Base-by-base conservation (phyloP, 2,113 vertebrate genomes). In the Cheilinus undulatus region DNA sequence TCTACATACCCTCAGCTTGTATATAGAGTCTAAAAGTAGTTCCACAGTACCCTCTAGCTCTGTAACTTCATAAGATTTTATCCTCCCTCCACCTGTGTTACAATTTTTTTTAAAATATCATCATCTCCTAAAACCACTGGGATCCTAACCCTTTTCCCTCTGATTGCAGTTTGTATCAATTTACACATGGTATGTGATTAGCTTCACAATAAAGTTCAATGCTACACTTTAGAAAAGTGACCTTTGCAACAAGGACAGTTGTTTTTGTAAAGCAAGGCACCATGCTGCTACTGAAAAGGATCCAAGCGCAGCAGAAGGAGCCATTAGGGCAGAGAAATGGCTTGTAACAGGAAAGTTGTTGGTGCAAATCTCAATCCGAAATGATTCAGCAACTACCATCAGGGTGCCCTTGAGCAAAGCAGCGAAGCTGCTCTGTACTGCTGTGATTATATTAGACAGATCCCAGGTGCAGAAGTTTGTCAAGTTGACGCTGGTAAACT, bases 301-400 rank as follows among this genome's bases (percentile, higher is more conserved):
- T 53, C 43, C 60, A 42, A 71, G 57, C 22, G 43, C 30, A 30
- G 42, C 61, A 62, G 67, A 30, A 40, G 53, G 54, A 48, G 38
- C 30, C 45, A 49, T 0, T 17, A 32, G 38, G 53, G 24, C 30
- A 28, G 28, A 36, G 23, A 69, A 69, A 77, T 69, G 58, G 19
- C 64, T 64, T 65, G 80, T 83, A 54, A 71, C 66, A 23, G 45
- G 17, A 32, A 79, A 42, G 73, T 32, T 73, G 69, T 42, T 27
- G 48, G 54, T 73, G 63, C 77, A 50, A 69, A 64, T 59, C 57
- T 72, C 53, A 36, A n/a, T 66, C 54, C 36, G 58, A 58, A 67
- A 52, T 63, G 68, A 61, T 49, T 76, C 68, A 32, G 51, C 50
- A 57, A 5, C 23, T 13, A 32, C n/a, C 70, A 46, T 27, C 45